Evolutionary conservation across 1,140 invertebrate species (phyloP), one percentile per base, ranked within the genome.

Genomic region (Laodelphax striatellus): DNA sequence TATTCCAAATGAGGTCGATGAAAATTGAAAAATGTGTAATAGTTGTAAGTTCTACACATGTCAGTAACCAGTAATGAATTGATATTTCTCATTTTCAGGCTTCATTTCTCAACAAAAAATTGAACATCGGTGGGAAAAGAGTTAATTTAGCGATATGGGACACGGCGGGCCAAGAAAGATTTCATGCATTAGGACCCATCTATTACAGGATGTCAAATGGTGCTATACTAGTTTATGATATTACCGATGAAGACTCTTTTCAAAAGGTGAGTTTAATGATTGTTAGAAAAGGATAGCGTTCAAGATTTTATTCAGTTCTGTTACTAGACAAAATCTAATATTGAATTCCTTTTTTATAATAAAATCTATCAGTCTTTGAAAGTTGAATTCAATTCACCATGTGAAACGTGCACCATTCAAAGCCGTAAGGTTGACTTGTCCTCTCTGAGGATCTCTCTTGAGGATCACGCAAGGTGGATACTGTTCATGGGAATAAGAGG

Each of bases 151-250:
- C 92, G 1, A 98, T 99, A 68, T 99, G 97, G 94, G 97, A 99
- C 70, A 99, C 96, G 9, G 96, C 97, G 44, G 96, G 96, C 0
- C 95, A 99, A 71, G 86, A 87, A 68, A 85, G 88, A 64, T 99
- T 98, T 71, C 97, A 99, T 79, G 94, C 97, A 0, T 71, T 99
- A 42, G 95, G 93, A 14, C 92, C 93, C 41, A 97, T 99, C 66
- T 99, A 98, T 75, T 99, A 99, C 74, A 77, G 96, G 66, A 94
- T 94, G 71, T 96, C 94, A 11, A 92, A 99, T 78, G 97, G 97
- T 65, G 97, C 97, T 52, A 86, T 99, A 66, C 80, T 99, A 62
- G 95, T 99, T 6, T 99, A 98, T 75, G 97, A 99, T 75, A 97
- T 99, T 53, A 98, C 95, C 52, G 94, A 98, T 79, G 83, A 92